Evolutionary conservation across 2,797 vertebrate genomes (phyloP).

Genomic region (Vultur gryphus): DNA sequence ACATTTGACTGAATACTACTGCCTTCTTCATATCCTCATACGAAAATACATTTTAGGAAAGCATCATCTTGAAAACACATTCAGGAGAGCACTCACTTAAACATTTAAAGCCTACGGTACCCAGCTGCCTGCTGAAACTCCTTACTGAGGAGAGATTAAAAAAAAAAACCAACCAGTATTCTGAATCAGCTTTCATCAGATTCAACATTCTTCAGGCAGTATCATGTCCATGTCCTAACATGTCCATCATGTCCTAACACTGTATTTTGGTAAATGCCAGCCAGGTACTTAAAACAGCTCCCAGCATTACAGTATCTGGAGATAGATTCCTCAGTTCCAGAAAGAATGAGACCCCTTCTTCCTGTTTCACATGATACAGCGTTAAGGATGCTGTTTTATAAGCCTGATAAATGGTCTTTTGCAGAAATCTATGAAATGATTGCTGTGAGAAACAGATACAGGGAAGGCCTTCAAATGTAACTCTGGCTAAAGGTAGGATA

Average conservation of each 20-base stretch:
- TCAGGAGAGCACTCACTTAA: background rate
- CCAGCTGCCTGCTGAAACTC: background rate
- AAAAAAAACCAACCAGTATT: background rate
- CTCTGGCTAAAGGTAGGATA: background rate
- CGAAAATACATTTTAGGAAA: background rate
- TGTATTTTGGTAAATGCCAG: background rate
- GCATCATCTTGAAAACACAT: background rate
- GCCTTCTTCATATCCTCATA: background rate
- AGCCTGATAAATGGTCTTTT: background rate
- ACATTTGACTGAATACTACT: background rate
- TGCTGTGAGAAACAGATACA: background rate
- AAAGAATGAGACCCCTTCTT: background rate
- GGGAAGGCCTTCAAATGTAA: background rate
- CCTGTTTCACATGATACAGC: background rate
- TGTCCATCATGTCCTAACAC: too few relatives aligned
- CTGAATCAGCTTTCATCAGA: background rate
- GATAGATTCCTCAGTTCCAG: background rate
- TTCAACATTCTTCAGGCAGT: background rate
- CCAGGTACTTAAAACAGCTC: background rate
- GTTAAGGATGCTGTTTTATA: background rate
- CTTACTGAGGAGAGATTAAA: background rate
- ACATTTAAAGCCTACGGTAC: background rate
- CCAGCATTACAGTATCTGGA: background rate
- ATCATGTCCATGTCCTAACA: background rate
- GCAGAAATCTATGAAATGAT: background rate